Base-by-base conservation (phyloP, 2,797 vertebrate species). In the Arrhamphus sclerolepis region DNA sequence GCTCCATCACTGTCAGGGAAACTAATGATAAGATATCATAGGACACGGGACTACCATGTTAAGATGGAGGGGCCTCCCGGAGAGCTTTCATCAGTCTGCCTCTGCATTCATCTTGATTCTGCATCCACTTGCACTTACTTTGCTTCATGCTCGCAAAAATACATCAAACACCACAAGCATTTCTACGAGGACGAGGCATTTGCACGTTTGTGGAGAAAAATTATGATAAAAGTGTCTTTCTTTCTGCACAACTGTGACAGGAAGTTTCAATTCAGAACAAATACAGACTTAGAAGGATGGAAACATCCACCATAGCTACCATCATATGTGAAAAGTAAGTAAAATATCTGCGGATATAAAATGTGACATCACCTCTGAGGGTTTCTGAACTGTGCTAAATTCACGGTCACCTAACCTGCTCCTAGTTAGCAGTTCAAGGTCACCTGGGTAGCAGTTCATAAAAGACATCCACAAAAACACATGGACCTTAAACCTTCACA, bases 11-110 rank as follows among this genome's bases (percentile, higher is more conserved):
- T 92, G 92, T 92, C 92, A 89, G 61, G 57, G 56, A 84, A 87
- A 89, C 89, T 92, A 91, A 93, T 92, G 92, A 92, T 91, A 91
- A 92, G 90, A 87, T 90, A 93, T 92, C 91, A 92, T 91, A 87
- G 88, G 90, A 91, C 88, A 85, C 83, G 68, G 79, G 82, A 77
- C 80, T 85, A 72, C 82, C 82, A 80, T 86, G 84, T 89, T 82
- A 90, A 91, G 89, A 92, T 90, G 68, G 84, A 91, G 86, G 84
- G 87, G 63, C 74, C 80, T 69, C 61, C 77, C 61, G 14, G 48
- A 2, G 24, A 29, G 53, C 55, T 67, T 79, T 70, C 78, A 90
- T 88, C 86, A 80, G 72, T 67, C 66, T 17, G 43, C 48, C 77
- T 76, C 80, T 10, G 67, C 82, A 89, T 88, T 68, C 87, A 88